phyloP scores from a whole-genome alignment of 2,797 vertebrate species.

The Austrolebias charrua region DNA sequence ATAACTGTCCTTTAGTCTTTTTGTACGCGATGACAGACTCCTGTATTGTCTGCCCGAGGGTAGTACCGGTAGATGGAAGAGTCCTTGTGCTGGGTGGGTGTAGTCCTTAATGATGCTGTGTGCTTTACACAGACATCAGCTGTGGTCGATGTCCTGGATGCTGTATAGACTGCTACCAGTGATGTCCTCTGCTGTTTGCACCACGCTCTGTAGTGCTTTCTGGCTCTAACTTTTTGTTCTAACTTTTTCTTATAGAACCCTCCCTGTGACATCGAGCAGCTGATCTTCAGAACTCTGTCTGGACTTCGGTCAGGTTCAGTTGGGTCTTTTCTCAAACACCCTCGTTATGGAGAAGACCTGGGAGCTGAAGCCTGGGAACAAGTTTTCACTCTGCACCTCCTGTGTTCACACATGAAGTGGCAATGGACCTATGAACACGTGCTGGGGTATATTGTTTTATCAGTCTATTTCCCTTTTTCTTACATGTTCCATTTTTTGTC shows the following conservation, averaged over 20 bases:
- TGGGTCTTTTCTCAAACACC: conserved; percentile 80
- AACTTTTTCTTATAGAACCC: conserved; percentile 82
- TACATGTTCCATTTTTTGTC: neutral
- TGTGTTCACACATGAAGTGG: conserved; percentile 90
- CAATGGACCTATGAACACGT: conserved; percentile 89
- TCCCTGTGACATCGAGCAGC: conserved; percentile 79
- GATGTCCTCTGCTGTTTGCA: too few relatives aligned
- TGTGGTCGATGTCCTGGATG: too few relatives aligned
- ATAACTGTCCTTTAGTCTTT: too few relatives aligned
- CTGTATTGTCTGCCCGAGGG: too few relatives aligned
- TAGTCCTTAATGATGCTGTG: too few relatives aligned
- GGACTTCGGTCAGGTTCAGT: conserved; percentile 80
- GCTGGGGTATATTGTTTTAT: conserved; percentile 74
- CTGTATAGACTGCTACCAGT: too few relatives aligned
- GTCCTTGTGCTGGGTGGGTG: too few relatives aligned
- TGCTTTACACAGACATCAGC: too few relatives aligned
- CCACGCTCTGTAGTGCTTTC: too few relatives aligned
- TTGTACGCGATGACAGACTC: too few relatives aligned
- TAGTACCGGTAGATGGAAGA: too few relatives aligned
- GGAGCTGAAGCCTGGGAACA: conserved; percentile 85
- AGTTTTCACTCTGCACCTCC: conserved; percentile 86
- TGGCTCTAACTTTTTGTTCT: too few relatives aligned
- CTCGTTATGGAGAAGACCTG: conserved; percentile 85
- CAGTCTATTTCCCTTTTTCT: neutral
- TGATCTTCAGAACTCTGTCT: conserved; percentile 84